Evolutionary conservation across 1,140 invertebrate species (phyloP).

Genomic region (Drosophila quadrilineata): DNA sequence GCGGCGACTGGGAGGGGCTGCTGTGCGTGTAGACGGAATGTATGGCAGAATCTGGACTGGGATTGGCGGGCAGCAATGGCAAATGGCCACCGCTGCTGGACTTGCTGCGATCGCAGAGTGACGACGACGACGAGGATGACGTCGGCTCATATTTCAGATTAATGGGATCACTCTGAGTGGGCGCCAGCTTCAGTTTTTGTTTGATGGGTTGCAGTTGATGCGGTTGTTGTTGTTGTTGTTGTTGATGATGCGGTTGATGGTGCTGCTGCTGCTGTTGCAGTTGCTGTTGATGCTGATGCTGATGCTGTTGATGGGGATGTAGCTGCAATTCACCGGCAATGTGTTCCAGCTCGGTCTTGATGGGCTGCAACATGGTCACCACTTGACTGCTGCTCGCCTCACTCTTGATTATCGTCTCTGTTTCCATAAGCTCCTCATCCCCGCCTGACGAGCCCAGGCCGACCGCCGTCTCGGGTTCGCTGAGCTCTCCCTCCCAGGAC

Average conservation of each 20-base stretch:
- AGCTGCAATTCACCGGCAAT: constrained; percentile 60
- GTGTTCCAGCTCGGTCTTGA: constrained; percentile 67
- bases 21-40: constrained; percentile 91
- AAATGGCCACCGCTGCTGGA: constrained; percentile 72
- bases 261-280: constrained; percentile 17
- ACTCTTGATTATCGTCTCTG: constrained; percentile 72
- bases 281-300: constrained; percentile 3
- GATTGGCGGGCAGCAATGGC: constrained; percentile 84
- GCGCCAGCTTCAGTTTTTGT: constrained; percentile 62
- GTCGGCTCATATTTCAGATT: constrained; percentile 79
- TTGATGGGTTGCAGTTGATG: constrained; percentile 14
- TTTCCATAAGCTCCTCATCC: constrained; percentile 82
- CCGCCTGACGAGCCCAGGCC: too few species aligned
- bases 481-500: constrained; percentile 95
- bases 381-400: constrained; percentile 41
- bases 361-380: constrained; percentile 36
- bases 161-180: constrained; percentile 78
- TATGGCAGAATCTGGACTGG: constrained; percentile 91
- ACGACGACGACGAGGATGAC: constrained; percentile 69
- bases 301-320: constrained; percentile 22
- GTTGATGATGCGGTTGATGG: constrained; percentile 14
- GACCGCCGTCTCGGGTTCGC: constrained; percentile 83
- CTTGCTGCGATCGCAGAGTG: constrained; percentile 66
- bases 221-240: background rate
- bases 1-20: constrained; percentile 92